phyloP scores from a whole-genome alignment of 2,113 vertebrate genomes.

The Maccullochella peelii region DNA sequence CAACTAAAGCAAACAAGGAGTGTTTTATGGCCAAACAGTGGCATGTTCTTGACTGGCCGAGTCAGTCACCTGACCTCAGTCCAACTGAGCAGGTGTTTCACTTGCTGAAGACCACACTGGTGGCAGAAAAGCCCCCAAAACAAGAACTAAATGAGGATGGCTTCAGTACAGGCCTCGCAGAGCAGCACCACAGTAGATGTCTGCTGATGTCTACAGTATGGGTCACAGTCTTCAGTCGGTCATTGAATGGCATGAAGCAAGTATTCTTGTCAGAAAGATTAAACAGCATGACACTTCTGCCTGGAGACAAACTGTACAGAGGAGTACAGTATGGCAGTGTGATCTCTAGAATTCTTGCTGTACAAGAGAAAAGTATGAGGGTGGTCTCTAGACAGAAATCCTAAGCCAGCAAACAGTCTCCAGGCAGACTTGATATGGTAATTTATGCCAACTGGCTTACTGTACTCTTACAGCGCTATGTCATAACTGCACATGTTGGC shows the following conservation, averaged over 20 bases:
- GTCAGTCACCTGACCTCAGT: slow-evolving; percentile 14
- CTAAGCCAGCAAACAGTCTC: slow-evolving; percentile 14
- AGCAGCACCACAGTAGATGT: background rate
- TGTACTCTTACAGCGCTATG: slow-evolving; percentile 29
- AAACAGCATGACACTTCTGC: slow-evolving; percentile 1
- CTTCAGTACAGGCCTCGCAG: background rate
- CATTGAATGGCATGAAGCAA: background rate
- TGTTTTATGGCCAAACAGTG: slow-evolving; percentile 12
- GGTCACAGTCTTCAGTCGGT: background rate
- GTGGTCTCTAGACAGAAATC: slow-evolving; percentile 32
- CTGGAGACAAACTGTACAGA: slow-evolving; percentile 9
- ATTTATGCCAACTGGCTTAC: slow-evolving; percentile 49
- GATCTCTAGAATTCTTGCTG: background rate
- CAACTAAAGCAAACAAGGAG: background rate
- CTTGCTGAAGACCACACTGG: background rate
- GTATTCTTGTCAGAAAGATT: background rate
- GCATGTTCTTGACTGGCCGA: background rate
- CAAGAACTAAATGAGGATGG: background rate
- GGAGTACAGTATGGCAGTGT: background rate
- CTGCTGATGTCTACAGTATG: background rate
- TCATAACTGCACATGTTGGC: slow-evolving; percentile 37
- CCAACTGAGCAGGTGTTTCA: slow-evolving; percentile 11
- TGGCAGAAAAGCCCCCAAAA: background rate
- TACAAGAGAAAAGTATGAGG: background rate
- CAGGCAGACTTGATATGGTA: slow-evolving; percentile 50